Evolutionary conservation across 2,113 vertebrate species (phyloP).

Genomic region (Myrmecophaga tridactyla): DNA sequence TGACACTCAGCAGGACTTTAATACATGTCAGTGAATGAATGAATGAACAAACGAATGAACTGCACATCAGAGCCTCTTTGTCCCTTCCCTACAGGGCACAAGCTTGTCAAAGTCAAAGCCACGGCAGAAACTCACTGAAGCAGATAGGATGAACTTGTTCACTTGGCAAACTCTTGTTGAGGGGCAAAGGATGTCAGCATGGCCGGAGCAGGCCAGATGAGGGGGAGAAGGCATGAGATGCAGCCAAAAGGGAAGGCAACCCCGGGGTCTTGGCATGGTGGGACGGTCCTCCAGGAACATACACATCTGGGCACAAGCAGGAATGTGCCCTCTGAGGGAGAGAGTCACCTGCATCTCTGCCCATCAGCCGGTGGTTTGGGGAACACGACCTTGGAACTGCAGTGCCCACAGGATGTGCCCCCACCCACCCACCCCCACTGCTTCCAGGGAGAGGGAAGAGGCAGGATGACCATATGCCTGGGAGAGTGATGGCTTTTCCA

Average conservation of each 20-base stretch:
- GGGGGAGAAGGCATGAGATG: not conserved
- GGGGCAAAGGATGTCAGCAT: not conserved
- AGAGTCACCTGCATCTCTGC: not conserved
- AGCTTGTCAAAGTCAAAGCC: not conserved
- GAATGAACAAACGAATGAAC: not conserved
- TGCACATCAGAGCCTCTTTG: not conserved
- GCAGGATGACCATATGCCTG: not conserved
- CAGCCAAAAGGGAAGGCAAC: not conserved
- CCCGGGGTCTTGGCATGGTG: too few species aligned
- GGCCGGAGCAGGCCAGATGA: not conserved
- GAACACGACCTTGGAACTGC: not conserved
- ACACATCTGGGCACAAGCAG: too few species aligned
- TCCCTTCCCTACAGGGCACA: not conserved
- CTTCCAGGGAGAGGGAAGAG: not conserved
- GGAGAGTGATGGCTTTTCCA: not conserved
- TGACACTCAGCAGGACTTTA: not conserved
- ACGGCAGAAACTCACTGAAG: not conserved
- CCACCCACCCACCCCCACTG: too few species aligned
- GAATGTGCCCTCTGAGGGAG: too few species aligned
- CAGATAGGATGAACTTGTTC: not conserved
- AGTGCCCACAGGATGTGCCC: not conserved
- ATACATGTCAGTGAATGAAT: fast-evolving
- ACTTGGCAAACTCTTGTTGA: too few species aligned
- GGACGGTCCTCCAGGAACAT: too few species aligned
- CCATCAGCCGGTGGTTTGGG: not conserved